phyloP scores from a whole-genome alignment of 2,113 vertebrate species.

The Brienomyrus longianalis region DNA sequence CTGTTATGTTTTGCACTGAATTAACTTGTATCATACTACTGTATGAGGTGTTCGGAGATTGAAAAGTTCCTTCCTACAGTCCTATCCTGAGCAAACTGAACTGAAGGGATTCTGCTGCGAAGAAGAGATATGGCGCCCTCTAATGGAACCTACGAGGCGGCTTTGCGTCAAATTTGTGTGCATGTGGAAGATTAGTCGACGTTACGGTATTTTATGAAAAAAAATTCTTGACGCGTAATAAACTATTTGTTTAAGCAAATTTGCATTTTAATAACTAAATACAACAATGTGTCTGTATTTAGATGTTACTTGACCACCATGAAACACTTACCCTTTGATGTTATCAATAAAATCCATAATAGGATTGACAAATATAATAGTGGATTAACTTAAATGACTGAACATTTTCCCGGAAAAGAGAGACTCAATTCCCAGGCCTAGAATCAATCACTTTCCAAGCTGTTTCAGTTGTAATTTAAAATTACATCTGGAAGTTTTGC shows the following conservation, averaged over 20 bases:
- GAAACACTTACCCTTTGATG: neutral
- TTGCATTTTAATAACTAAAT: neutral
- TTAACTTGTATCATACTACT: neutral
- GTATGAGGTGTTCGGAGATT: neutral
- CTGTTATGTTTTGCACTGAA: neutral
- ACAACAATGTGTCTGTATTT: neutral
- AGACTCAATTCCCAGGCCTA: neutral
- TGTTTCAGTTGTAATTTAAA: neutral
- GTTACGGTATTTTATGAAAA: neutral
- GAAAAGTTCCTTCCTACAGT: neutral
- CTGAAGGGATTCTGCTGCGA: neutral
- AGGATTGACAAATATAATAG: neutral
- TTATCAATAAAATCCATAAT: neutral
- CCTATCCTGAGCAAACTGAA: neutral
- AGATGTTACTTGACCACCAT: neutral
- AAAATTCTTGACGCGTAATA: neutral
- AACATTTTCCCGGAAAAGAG: neutral
- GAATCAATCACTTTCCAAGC: neutral
- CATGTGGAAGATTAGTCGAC: neutral
- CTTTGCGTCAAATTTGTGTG: neutral
- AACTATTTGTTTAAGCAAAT: neutral
- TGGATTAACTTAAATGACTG: neutral
- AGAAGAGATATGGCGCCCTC: neutral
- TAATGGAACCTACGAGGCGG: neutral
- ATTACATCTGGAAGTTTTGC: neutral